Conservation (phyloP, 2,797 vertebrate genomes). For the Podarcis siculus region DNA sequence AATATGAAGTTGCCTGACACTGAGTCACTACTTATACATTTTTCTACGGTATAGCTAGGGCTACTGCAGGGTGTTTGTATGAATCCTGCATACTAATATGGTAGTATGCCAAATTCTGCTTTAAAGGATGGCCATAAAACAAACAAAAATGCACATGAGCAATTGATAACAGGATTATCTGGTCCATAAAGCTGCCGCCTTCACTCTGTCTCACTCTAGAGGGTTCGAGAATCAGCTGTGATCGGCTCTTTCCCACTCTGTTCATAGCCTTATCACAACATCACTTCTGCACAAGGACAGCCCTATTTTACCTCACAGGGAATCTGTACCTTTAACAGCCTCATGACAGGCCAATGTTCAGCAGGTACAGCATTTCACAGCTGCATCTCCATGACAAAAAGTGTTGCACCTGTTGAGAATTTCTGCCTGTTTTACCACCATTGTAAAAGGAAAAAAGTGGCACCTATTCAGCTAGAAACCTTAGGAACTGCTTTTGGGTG, state of each 20-base stretch:
- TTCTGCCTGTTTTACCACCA: not conserved
- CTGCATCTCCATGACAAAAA: not conserved
- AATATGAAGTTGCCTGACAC: not conserved
- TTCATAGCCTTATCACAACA: not conserved
- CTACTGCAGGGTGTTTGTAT: not conserved
- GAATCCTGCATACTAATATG: not conserved
- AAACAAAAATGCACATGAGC: not conserved
- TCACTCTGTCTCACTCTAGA: not conserved
- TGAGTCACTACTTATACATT: not conserved
- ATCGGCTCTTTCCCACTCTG: not conserved
- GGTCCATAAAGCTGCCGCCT: not conserved
- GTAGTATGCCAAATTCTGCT: not conserved
- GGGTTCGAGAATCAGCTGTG: not conserved
- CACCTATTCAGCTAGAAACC: not conserved
- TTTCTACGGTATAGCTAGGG: not conserved
- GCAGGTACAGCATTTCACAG: not conserved
- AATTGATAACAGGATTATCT: not conserved
- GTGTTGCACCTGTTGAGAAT: too few relatives aligned
- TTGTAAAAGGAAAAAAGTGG: not conserved
- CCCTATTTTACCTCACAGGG: not conserved
- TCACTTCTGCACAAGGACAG: not conserved
- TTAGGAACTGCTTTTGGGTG: not conserved
- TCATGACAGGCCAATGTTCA: not conserved
- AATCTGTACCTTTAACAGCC: not conserved
- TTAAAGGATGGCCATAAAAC: not conserved